A percentile compares a stretch with the other conserved stretches of the same genome.
These are phyloP conservation scores for Lindbergichthys nudifrons DNA, from an alignment of 2,797 vertebrate genomes.

Conservation along the genomic window DNA sequence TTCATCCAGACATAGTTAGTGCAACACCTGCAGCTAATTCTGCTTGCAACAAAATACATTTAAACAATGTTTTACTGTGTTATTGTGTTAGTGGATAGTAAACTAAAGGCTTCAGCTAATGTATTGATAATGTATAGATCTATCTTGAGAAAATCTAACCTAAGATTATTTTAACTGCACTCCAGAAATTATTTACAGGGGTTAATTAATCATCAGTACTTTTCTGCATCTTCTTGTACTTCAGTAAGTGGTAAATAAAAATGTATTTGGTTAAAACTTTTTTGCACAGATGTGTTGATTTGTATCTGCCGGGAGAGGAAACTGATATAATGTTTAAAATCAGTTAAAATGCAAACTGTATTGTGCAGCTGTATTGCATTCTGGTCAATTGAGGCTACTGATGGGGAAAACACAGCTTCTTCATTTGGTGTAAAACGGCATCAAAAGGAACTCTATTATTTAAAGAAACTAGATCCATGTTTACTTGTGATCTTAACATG, in stretches of 20 bases:
- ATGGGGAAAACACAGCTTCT: background rate
- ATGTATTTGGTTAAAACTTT: background rate
- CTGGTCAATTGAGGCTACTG: background rate
- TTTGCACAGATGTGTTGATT: background rate
- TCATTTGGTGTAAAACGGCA: background rate
- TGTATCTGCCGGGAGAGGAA: background rate
- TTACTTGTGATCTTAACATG: background rate
- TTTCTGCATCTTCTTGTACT: conserved; percentile 7
- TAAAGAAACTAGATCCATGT: background rate
- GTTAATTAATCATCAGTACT: conserved; percentile 6
- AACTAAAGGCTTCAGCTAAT: conserved; percentile 19
- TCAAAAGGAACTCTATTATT: background rate
- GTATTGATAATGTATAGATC: conserved; percentile 32
- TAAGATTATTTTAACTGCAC: background rate
- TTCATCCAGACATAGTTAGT: background rate
- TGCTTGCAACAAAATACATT: background rate
- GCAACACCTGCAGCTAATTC: conserved; percentile 21
- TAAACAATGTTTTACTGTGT: background rate
- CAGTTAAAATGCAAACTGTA: background rate
- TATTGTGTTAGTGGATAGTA: conserved; percentile 22
- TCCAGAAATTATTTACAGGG: conserved; percentile 26
- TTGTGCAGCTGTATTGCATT: conserved; percentile 1
- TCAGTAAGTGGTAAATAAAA: conserved; percentile 13
- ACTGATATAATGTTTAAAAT: background rate
- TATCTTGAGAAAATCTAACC: conserved; percentile 6